phyloP scores from a whole-genome alignment of 2,888 invertebrate genomes.

The Euzetes globulus region DNA sequence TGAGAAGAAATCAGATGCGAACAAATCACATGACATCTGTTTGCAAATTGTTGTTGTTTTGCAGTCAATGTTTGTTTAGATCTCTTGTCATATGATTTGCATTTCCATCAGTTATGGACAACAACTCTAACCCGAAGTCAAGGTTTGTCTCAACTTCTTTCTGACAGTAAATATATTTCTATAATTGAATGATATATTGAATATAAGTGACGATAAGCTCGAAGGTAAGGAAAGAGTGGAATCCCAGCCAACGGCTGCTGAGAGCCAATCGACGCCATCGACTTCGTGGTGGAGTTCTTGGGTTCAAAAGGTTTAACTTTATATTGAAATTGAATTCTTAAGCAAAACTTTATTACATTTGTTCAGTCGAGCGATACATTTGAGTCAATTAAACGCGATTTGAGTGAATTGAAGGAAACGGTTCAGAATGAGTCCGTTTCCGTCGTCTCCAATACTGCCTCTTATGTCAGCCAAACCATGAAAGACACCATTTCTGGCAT shows the following conservation, averaged over 20 bases:
- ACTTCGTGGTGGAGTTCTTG: neutral
- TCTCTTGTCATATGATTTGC: neutral
- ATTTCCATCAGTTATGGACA: neutral
- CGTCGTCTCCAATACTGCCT: conserved; percentile 58
- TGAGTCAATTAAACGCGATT: conserved; percentile 67
- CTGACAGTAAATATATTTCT: neutral
- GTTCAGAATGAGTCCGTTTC: conserved; percentile 64
- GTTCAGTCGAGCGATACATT: conserved; percentile 50
- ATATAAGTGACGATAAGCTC: neutral
- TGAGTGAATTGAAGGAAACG: conserved; percentile 64
- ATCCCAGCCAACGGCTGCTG: neutral
- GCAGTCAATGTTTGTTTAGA: neutral
- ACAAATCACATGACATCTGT: neutral
- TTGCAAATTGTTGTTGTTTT: neutral
- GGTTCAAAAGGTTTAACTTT: neutral
- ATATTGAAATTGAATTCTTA: neutral
- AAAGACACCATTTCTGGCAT: conserved; percentile 30
- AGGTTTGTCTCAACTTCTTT: neutral
- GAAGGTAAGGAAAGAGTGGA: neutral
- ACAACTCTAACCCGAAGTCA: neutral
- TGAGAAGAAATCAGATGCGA: neutral
- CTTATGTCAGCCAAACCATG: conserved; percentile 41
- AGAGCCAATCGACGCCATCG: neutral
- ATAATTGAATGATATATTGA: neutral
- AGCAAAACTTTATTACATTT: neutral